Evolutionary conservation across 2,888 invertebrate species (phyloP).

Genomic region (Oxyscelio sp.): DNA sequence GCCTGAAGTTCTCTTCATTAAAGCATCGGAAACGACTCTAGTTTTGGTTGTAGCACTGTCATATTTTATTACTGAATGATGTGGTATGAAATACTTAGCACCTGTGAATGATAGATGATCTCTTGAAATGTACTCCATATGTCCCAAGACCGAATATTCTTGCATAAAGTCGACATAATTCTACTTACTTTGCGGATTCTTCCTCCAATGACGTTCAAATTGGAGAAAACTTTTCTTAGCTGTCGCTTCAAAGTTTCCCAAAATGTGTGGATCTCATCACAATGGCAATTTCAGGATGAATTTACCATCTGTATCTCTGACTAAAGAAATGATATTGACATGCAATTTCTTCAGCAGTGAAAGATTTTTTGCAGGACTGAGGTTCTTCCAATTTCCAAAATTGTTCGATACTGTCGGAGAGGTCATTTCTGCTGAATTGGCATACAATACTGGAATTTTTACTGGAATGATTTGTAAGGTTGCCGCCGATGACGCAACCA

Average conservation of each 20-base stretch:
- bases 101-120: background rate
- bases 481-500: constrained; percentile 9
- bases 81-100: constrained; percentile 14
- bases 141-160: constrained; percentile 28
- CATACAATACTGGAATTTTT: background rate
- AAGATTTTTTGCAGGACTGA: constrained; percentile 1
- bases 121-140: constrained; percentile 14
- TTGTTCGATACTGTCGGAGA: background rate
- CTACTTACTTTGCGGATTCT: background rate
- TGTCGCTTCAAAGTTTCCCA: background rate
- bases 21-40: background rate
- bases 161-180: constrained; percentile 24
- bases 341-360: constrained; percentile 60
- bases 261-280: background rate
- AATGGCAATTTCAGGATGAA: constrained; percentile 33
- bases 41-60: constrained; percentile 18
- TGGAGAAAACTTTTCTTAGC: constrained; percentile 19
- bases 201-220: constrained; percentile 31
- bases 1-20: background rate
- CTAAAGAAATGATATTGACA: constrained; percentile 14
- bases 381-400: constrained; percentile 77
- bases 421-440: background rate
- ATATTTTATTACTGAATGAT: constrained; percentile 25
- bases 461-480: background rate
- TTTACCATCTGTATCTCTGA: constrained; percentile 58